Percentiles rank a stretch among this genome's conserved stretches.
Evolutionary conservation across 2,888 invertebrate species (phyloP).

Genomic region (Patella pellucida): DNA sequence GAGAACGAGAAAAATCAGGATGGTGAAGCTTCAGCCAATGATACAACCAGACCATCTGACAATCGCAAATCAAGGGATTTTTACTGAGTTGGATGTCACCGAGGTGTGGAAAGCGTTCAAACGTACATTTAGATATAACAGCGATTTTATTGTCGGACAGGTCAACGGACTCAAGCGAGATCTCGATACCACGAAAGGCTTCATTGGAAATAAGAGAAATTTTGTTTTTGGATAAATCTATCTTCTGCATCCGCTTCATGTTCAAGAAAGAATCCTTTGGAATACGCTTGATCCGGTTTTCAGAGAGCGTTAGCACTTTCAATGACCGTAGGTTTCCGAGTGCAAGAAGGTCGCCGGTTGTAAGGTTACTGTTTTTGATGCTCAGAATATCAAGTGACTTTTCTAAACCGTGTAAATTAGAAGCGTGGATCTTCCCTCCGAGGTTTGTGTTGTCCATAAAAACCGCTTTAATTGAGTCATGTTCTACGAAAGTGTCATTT

Average conservation of each 20-base stretch:
- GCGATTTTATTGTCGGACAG: conserved; percentile 25
- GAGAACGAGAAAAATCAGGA: conserved; percentile 22
- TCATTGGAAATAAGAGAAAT: conserved; percentile 18
- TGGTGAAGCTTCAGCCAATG: conserved; percentile 32
- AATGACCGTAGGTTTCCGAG: conserved; percentile 20
- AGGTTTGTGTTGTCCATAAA: conserved; percentile 25
- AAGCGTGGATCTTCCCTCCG: conserved; percentile 15
- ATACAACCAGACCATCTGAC: conserved; percentile 33
- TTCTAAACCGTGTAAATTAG: conserved; percentile 27
- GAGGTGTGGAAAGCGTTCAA: conserved; percentile 28
- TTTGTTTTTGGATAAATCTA: conserved; percentile 28
- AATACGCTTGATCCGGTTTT: conserved; percentile 25
- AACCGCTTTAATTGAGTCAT: conserved; percentile 21
- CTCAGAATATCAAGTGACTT: conserved; percentile 29
- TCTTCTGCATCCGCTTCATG: conserved; percentile 19
- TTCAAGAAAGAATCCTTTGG: conserved; percentile 21
- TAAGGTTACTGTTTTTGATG: conserved; percentile 24
- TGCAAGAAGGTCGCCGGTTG: conserved; percentile 19
- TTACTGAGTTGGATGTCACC: conserved; percentile 26
- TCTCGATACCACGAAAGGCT: conserved; percentile 29
- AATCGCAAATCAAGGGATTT: conserved; percentile 37
- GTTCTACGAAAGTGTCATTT: conserved; percentile 23
- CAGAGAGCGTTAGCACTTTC: conserved; percentile 18
- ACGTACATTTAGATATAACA: conserved; percentile 31
- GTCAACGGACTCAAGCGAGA: conserved; percentile 24